Evolutionary conservation across 1,140 invertebrate genomes (phyloP).

Genomic region (Caenorhabditis inopinata): DNA sequence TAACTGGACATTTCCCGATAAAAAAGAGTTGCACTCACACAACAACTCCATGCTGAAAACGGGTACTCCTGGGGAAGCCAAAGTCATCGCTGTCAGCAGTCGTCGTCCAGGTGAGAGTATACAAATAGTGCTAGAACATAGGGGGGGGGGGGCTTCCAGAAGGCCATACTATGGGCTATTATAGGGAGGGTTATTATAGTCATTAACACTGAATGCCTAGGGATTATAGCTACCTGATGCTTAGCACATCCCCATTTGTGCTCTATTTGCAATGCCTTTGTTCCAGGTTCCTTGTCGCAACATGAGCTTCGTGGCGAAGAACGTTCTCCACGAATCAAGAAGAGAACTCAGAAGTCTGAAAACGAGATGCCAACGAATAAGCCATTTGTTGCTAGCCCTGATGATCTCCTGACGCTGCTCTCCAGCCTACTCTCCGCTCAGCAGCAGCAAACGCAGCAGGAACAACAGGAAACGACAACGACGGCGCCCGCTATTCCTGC

Average conservation of each 20-base stretch:
- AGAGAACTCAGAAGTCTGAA: neutral
- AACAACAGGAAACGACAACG: neutral
- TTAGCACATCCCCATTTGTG: no score
- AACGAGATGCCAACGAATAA: neutral
- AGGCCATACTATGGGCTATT: no score
- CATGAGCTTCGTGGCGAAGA: constrained; percentile 21
- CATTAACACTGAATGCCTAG: no score
- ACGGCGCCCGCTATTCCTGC: neutral
- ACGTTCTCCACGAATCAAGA: neutral
- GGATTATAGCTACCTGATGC: no score
- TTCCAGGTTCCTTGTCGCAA: constrained; percentile 38
- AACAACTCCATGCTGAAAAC: constrained; percentile 32
- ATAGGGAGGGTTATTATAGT: no score
- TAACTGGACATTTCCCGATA: constrained; percentile 47
- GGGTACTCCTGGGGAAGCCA: constrained; percentile 26
- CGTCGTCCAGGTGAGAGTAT: constrained; percentile 37
- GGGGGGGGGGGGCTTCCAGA: no score
- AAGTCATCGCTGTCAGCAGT: constrained; percentile 36
- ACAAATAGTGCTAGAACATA: no score
- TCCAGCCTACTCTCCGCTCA: neutral
- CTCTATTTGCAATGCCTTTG: neutral
- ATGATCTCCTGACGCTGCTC: neutral
- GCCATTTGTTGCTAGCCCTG: neutral
- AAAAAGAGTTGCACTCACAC: constrained; percentile 44
- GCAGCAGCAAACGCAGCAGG: neutral